These are phyloP conservation scores for Uropetala carovei DNA, from an alignment of 2,888 invertebrate species.

Conservation along the genomic window DNA sequence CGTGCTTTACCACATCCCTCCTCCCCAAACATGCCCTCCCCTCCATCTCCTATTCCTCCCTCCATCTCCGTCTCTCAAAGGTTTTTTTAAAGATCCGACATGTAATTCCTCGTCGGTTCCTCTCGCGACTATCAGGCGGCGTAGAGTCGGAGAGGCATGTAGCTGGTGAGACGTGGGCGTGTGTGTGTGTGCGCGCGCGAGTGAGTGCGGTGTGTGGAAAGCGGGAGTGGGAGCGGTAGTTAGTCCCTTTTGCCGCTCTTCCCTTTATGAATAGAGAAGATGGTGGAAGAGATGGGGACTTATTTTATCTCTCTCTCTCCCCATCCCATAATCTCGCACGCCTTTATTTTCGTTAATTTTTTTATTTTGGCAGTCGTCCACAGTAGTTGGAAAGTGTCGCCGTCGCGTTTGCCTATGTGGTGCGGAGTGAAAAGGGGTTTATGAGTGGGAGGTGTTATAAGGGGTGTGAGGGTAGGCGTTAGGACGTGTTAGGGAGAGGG, in stretches of 20 bases:
- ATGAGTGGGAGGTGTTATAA: constrained; percentile 21
- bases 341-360: constrained; percentile 21
- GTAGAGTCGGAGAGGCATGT: background rate
- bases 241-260: constrained; percentile 42
- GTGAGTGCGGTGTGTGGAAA: background rate
- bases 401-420: constrained; percentile 44
- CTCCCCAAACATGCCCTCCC: background rate
- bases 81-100: constrained; percentile 6
- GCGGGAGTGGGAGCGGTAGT: background rate
- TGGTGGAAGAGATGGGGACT: constrained; percentile 60
- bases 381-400: constrained; percentile 52
- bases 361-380: constrained; percentile 53
- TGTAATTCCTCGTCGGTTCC: background rate
- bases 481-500: background rate
- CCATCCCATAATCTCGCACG: constrained; percentile 36
- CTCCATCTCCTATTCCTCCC: background rate
- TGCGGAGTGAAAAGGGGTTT: constrained; percentile 40
- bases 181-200: background rate
- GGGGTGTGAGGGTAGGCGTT: background rate
- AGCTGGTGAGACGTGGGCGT: background rate
- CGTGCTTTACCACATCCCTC: constrained; percentile 14
- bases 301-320: constrained; percentile 41
- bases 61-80: background rate
- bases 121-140: background rate
- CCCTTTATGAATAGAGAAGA: constrained; percentile 63